Conservation (phyloP, 2,113 vertebrate species). For the Sander vitreus region DNA sequence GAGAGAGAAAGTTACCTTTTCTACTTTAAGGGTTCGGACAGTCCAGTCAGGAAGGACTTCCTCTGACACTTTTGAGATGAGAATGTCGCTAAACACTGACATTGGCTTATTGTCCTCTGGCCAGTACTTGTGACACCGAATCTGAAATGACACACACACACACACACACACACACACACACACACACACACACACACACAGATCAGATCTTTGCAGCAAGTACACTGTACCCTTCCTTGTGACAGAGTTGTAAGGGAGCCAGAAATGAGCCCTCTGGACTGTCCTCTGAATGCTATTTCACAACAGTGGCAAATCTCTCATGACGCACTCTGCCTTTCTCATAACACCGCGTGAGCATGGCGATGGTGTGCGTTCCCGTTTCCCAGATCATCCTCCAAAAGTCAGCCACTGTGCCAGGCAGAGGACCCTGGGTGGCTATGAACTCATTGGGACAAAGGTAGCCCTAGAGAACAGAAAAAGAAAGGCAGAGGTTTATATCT, state of each 20-base stretch:
- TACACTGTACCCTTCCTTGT: constrained; percentile 7
- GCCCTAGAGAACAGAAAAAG: constrained; percentile 81
- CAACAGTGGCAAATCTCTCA: constrained; percentile 21
- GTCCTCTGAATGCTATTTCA: constrained; percentile 36
- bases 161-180: constrained; percentile 27
- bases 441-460: constrained; percentile 99
- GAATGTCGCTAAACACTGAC: constrained; percentile 97
- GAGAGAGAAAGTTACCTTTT: constrained; percentile 91
- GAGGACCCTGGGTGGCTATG: constrained; percentile 97
- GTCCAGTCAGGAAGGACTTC: constrained; percentile 94
- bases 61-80: constrained; percentile 96
- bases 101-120: constrained; percentile 98
- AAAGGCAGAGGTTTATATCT: background rate
- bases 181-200: constrained; percentile 32
- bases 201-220: constrained; percentile 27
- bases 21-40: constrained; percentile 94
- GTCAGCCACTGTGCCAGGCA: constrained; percentile 97
- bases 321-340: constrained; percentile 95
- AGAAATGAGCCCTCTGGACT: background rate
- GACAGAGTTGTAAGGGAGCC: constrained; percentile 7
- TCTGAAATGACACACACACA: constrained; percentile 82
- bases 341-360: constrained; percentile 97
- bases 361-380: constrained; percentile 93
- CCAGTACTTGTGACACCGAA: constrained; percentile 98
- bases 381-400: constrained; percentile 99